Base-by-base conservation (phyloP, 2,113 vertebrate genomes). In the Odontophorus gujanensis region DNA sequence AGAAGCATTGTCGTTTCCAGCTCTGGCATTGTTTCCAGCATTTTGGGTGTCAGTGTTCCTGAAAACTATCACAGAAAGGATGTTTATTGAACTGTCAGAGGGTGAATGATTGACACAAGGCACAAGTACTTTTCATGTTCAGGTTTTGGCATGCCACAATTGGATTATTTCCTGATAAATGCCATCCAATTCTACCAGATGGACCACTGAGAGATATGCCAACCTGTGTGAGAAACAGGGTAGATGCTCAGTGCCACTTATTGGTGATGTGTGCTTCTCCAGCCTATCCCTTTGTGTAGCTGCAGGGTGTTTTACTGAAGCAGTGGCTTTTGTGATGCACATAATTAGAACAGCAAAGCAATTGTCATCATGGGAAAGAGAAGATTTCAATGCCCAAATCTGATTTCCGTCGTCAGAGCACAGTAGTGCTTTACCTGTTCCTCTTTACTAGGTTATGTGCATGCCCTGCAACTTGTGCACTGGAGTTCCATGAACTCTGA, bases 151-250 rank as follows among this genome's bases (percentile, higher is more conserved):
- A 97, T 95, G 96, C 97, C 96, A 97, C 90, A 93, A 96, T 90
- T 97, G 97, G 97, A 97, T 96, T 95, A 93, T 97, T 97, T 98
- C 97, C 97, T 97, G 93, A 96, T 96, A 97, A 97, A 97, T 96
- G 85, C 95, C 93, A 96, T 97, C 97, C 97, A 98, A 96, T 96
- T 97, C 87, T 96, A 96, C 92, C 96, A 93, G 81, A 96, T 96
- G 92, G 94, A 96, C 92, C 84, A 79, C 93, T 94, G 94, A 97
- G 94, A 95, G 93, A 97, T 90, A 95, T 97, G 97, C 96, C 97
- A 97, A 96, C 91, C 96, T 97, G 94, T 87, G 93, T 95, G 88
- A 89, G 91, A 96, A 96, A 93, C 91, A 81, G 77, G 67, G 91
- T 90, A 96, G 92, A 94, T 93, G 50, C 87, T 96, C 96, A 95